Percentiles rank a stretch among this genome's conserved stretches.
phyloP scores from a whole-genome alignment of 2,797 vertebrate genomes.

The Brachymystax lenok region DNA sequence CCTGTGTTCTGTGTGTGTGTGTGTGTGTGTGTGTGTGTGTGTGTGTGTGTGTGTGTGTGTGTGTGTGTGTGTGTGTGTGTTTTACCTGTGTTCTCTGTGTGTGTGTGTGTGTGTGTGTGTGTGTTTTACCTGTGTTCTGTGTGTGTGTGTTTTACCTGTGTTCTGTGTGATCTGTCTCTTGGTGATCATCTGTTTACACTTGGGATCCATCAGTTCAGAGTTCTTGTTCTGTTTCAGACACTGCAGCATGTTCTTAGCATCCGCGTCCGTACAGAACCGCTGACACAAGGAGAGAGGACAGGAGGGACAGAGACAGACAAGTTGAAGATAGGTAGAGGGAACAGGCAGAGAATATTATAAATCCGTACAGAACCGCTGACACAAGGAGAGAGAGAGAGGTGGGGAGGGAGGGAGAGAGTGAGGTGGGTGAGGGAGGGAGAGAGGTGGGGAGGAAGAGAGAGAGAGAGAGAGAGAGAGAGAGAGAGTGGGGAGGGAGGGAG shows the following conservation, averaged over 20 bases:
- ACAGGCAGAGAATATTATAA: too few relatives aligned
- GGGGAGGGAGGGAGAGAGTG: not conserved
- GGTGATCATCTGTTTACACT: conserved; percentile 98
- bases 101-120: too few relatives aligned
- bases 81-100: too few relatives aligned
- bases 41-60: not conserved
- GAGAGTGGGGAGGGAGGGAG: not conserved
- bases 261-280: conserved; percentile 92
- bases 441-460: not conserved
- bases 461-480: not conserved
- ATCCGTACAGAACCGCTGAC: too few relatives aligned
- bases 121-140: conserved; percentile 85
- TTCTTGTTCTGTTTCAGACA: conserved; percentile 99
- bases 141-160: conserved; percentile 79
- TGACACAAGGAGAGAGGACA: conserved; percentile 50
- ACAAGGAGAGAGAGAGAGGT: not conserved
- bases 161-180: conserved; percentile 98
- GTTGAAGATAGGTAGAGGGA: too few relatives aligned
- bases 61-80: too few relatives aligned
- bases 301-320: too few relatives aligned
- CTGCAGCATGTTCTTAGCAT: conserved; percentile 90
- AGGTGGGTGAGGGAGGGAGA: not conserved
- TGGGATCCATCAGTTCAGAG: conserved; percentile 97
- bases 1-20: not conserved
- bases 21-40: not conserved